Evolutionary conservation across 2,888 invertebrate species (phyloP), one percentile per base, ranked within the genome.

Genomic region (Aporophyla lueneburgensis): DNA sequence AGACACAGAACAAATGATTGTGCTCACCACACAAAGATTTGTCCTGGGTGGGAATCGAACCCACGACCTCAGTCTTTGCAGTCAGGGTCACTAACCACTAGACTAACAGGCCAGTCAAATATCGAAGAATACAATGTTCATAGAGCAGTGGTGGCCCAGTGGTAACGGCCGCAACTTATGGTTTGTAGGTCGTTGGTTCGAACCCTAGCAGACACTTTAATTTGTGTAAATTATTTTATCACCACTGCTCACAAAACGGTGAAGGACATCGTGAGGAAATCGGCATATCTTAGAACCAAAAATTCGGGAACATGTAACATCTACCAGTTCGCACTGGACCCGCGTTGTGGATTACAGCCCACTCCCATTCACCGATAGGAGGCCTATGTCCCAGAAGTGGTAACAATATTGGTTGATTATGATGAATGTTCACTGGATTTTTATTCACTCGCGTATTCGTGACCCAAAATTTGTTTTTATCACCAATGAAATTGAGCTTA

Each of bases 401-500:
- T 1, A 2, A 33, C 33, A 33, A 33, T 33, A 33, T 33, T 2
- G 33, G 33, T 3, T 33, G 33, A 33, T 33, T 33, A 33, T 33
- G 3, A 33, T 33, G 33, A 65, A 61, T 54, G 7, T 77, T 63
- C 33, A 40, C 16, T 27, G 46, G 9, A 43, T n/a, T 27, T 40
- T 54, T 53, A 56, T 1, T 10, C n/a, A 1, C 27, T 71, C 5
- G 10, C 24, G 43, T 67, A 14, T 58, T n/a, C 53, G n/a, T 80
- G 33, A 70, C 62, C 54, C 33, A 65, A 68, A 76, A 72, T 70
- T 59, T 51, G 5, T 74, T 82, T n/a, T 78, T 78, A 78, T 67
- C 67, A 71, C 40, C 61, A 66, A 81, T 72, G 5, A 78, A 78
- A 78, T 59, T 69, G 33, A 43, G n/a, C 49, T 51, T 53, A 56